Evolutionary conservation across 2,113 vertebrate genomes (phyloP).

Genomic region (Eonycteris spelaea): DNA sequence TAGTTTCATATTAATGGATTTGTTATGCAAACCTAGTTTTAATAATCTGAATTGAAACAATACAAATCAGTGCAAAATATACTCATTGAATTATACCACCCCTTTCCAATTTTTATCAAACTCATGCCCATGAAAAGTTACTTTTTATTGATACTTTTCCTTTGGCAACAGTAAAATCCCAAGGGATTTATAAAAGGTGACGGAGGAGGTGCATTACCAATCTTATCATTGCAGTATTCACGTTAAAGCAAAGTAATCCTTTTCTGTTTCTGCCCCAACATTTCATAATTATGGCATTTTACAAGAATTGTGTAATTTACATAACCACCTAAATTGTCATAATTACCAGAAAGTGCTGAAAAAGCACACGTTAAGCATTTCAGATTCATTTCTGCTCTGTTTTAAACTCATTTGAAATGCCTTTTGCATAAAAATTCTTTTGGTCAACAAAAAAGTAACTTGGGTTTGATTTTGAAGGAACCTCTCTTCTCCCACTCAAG

Average conservation of each 20-base stretch:
- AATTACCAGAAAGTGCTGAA: slow-evolving; percentile 79
- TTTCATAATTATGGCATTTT: slow-evolving; percentile 76
- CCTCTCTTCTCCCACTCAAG: neutral
- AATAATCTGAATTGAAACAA: slow-evolving; percentile 22
- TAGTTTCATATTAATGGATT: neutral
- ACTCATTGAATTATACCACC: neutral
- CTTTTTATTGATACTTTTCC: slow-evolving; percentile 22
- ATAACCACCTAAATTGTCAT: slow-evolving; percentile 74
- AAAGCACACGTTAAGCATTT: slow-evolving; percentile 75
- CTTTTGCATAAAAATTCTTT: slow-evolving; percentile 71
- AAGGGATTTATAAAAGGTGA: slow-evolving; percentile 55
- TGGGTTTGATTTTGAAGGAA: slow-evolving; percentile 51
- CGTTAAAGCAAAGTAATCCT: slow-evolving; percentile 59
- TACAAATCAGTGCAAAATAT: slow-evolving; percentile 13
- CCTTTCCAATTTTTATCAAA: slow-evolving; percentile 6
- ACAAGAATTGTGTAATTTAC: slow-evolving; percentile 75
- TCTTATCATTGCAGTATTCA: slow-evolving; percentile 52
- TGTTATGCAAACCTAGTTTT: slow-evolving; percentile 18
- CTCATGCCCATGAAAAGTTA: neutral
- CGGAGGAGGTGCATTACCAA: neutral
- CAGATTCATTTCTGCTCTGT: slow-evolving; percentile 73
- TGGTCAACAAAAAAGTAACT: slow-evolving; percentile 75
- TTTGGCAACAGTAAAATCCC: slow-evolving; percentile 32
- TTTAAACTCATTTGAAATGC: slow-evolving; percentile 67
- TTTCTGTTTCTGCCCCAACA: slow-evolving; percentile 73